Base-by-base conservation (phyloP, 2,888 invertebrate genomes). In the Lycia hirtaria region DNA sequence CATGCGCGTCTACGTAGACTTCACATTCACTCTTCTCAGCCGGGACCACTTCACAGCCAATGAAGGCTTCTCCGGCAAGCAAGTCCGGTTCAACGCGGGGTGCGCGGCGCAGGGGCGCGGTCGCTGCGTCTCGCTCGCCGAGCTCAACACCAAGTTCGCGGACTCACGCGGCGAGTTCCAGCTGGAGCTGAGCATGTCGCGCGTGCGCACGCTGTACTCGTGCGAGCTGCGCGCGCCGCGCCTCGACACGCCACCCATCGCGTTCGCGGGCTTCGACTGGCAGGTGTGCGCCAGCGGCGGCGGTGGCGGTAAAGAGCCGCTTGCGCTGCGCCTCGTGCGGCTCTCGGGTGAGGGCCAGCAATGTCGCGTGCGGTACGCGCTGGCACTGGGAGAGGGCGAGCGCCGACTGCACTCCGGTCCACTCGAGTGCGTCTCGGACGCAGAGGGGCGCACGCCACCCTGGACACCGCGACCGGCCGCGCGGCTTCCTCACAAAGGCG, bases 191-290 rank as follows among this genome's bases (percentile, higher is more conserved):
- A 95, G 95, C 59, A 95, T 97, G 93, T 94, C 95, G 26, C 95
- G 95, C 71, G 94, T 96, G 53, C 92, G 95, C 65, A 96, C 96
- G 15, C 89, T 95, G n/a, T 96, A 94, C 83, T 94, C 96, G 67
- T 94, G 95, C 62, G 95, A 95, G 76, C 90, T 96, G 60, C 92
- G 93, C 15, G 90, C 95, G 33, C 94, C 94, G 1, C 92, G 93
- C 5, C 87, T 93, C 40, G 91, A 89, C 59, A 90, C 91, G 20
- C 86, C 89, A 14, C 91, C 90, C 56, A 96, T 97, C 81, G 94
- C 95, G 0, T 97, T 96, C 78, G 96, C 96, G 6, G 95, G 96
- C 22, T 96, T 96, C 80, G 96, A 97, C 76, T 97, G 97, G 97
- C 96, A 95, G 71, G 91, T 96, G 38, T 92, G 94, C 1, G 93